Percentiles rank a stretch among this genome's conserved stretches.
Evolutionary conservation across 2,113 vertebrate genomes (phyloP).

Genomic region (Triplophysa rosa): DNA sequence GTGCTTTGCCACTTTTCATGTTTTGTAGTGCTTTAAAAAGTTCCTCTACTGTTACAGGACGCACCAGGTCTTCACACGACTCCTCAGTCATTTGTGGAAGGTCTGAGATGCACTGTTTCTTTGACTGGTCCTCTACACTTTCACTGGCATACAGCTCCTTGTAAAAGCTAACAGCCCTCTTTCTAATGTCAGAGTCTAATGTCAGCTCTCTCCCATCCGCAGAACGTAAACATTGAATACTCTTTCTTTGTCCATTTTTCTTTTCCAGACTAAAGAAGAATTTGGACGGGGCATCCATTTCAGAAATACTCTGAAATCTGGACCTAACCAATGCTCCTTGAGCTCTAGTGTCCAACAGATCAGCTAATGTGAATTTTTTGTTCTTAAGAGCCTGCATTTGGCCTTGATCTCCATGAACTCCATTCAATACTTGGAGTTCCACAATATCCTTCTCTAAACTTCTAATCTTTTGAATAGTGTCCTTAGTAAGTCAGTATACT

Average conservation of each 20-base stretch:
- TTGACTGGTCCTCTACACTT: neutral
- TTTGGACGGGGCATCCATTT: neutral
- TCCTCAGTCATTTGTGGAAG: neutral
- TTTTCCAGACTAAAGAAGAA: too few species aligned
- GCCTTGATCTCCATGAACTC: too few species aligned
- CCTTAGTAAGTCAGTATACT: neutral
- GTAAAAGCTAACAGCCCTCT: neutral
- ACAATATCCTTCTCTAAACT: neutral
- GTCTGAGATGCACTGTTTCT: neutral
- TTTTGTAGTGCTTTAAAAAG: neutral
- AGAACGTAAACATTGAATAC: neutral
- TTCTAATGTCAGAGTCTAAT: too few species aligned
- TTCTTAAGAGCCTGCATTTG: neutral
- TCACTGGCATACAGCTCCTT: neutral
- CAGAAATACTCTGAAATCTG: constrained; percentile 2
- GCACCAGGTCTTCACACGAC: neutral
- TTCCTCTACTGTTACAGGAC: neutral
- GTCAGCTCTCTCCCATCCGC: neutral
- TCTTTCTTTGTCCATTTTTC: neutral
- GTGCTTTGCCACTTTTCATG: neutral
- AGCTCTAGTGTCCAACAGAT: neutral
- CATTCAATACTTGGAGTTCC: neutral
- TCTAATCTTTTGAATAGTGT: neutral
- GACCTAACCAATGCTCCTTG: constrained; percentile 1
- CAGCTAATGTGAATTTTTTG: neutral